A percentile compares a stretch with the other conserved stretches of the same genome.
These are phyloP conservation scores for Onychostruthus taczanowskii DNA, from an alignment of 2,113 vertebrate genomes.

Conservation along the genomic window DNA sequence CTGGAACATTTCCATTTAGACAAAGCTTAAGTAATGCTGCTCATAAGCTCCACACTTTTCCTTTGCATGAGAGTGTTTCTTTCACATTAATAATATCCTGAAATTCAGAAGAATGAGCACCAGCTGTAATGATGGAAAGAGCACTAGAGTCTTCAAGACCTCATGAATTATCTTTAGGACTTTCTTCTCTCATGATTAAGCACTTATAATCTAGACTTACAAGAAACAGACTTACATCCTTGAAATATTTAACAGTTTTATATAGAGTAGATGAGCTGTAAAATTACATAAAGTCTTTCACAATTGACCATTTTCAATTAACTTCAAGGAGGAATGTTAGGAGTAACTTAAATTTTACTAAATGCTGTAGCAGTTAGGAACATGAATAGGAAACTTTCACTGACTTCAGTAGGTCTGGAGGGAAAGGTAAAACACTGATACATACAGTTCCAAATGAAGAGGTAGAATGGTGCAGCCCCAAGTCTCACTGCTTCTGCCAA, in stretches of 20 bases:
- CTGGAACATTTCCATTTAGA: background rate
- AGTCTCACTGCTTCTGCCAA: background rate
- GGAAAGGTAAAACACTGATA: background rate
- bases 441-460: background rate
- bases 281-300: conserved; percentile 18
- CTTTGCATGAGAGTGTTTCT: background rate
- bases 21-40: background rate
- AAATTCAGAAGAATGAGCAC: background rate
- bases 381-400: background rate
- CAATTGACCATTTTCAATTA: conserved; percentile 34
- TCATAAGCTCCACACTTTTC: background rate
- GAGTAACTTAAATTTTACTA: background rate
- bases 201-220: background rate
- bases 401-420: background rate
- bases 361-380: background rate
- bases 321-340: background rate
- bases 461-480: background rate
- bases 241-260: conserved; percentile 28
- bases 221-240: background rate
- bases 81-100: background rate
- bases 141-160: background rate
- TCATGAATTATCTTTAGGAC: conserved; percentile 16
- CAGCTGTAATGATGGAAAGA: background rate
- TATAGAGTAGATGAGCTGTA: conserved; percentile 4
- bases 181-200: conserved; percentile 1